Base-by-base conservation (phyloP, 2,113 vertebrate genomes). In the Indri indri region DNA sequence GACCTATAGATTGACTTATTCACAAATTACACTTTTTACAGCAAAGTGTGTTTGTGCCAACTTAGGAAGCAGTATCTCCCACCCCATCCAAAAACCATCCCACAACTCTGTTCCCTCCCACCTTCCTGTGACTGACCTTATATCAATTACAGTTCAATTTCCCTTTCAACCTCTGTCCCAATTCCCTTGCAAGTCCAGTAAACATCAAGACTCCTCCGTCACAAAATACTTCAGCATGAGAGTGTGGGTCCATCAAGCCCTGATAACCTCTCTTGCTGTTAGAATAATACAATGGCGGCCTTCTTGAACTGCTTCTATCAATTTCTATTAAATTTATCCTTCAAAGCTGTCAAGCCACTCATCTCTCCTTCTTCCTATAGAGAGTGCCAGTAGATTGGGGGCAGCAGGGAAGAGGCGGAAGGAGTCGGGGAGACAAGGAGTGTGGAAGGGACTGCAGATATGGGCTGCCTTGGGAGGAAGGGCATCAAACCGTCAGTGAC, bases 291-390 rank as follows among this genome's bases (percentile, higher is more conserved):
- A 98, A 98, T 20, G 23, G 50, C 66, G 79, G 95, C 89, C 61
- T 98, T 98, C 97, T 94, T 94, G 54, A 45, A 90, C 94, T 57
- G 11, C 96, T 97, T 97, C 95, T 95, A 98, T 98, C 97, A 89
- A 94, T 97, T 99, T 97, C 97, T 98, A 97, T 98, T 98, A 98
- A 98, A 95, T 66, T 42, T 95, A 98, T 98, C 94, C 96, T 95
- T 98, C 95, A 97, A 97, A 98, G 94, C 90, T 98, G 96, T 96
- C 95, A 96, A 84, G 25, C 45, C 86, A 81, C 81, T 98, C 82
- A 86, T 94, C 98, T 96, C 57, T 54, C 52, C 74, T 94, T 91
- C 92, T 74, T 95, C 66, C 86, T 91, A 73, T 59, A 85, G 59
- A 94, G 93, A 97, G 40, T 65, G 93, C 85, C 94, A 45, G 82